Conservation (phyloP, 37 sponge, comb jelly and placozoan species). For the Cliona cf. orientalis region DNA sequence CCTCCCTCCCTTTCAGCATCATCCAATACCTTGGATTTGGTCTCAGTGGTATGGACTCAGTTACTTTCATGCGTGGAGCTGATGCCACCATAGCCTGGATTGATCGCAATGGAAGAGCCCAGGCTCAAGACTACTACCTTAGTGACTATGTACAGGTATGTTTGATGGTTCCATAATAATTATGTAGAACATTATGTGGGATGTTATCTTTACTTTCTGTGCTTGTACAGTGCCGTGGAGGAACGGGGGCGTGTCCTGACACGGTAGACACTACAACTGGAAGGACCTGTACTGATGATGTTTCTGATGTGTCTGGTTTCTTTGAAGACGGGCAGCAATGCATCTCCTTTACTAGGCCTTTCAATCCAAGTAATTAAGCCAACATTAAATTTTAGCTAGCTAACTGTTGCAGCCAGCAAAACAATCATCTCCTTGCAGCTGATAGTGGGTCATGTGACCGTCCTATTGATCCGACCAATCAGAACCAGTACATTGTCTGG, state of each 20-base stretch:
- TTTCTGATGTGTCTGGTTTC: conserved; percentile 15
- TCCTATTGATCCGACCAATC: conserved; percentile 19
- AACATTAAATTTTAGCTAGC: no score
- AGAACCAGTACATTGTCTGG: conserved; percentile 65
- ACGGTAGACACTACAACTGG: not conserved
- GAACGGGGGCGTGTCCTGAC: conserved; percentile 60
- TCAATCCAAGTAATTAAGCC: conserved; percentile 41
- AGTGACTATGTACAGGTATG: conserved; percentile 38
- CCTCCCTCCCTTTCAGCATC: not conserved
- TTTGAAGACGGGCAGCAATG: conserved; percentile 20
- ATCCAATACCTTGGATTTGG: conserved; percentile 74
- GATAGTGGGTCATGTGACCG: conserved; percentile 18
- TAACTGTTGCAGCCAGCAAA: no score
- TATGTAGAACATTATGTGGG: not conserved
- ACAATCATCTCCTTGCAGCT: not conserved
- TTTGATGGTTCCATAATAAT: not conserved
- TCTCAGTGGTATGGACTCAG: conserved; percentile 46
- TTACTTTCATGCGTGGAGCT: conserved; percentile 45
- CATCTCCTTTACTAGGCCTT: conserved; percentile 34
- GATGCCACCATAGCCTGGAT: conserved; percentile 60
- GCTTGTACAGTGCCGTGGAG: conserved; percentile 44
- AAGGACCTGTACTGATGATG: conserved; percentile 34
- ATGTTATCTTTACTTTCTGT: not conserved
- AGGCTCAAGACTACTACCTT: conserved; percentile 67
- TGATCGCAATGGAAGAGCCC: conserved; percentile 8